Conservation (phyloP, 2,113 vertebrate genomes). For the Cyprinodon variegatus region DNA sequence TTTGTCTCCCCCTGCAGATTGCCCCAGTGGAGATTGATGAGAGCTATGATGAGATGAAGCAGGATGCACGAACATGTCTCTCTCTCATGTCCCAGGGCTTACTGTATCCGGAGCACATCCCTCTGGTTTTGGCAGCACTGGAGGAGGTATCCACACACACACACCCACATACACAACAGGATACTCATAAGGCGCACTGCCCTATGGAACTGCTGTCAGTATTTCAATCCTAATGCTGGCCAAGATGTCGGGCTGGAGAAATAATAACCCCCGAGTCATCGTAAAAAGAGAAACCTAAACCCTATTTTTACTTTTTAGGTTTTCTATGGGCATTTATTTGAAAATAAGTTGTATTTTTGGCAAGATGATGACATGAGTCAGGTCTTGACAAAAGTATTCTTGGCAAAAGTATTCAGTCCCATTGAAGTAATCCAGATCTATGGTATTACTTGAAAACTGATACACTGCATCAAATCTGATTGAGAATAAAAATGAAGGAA, state of each 20-base stretch:
- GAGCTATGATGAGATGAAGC: slow-evolving; percentile 98
- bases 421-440: no score
- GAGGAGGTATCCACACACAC: slow-evolving; percentile 81
- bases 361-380: no score
- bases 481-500: not conserved
- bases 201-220: slow-evolving; percentile 46
- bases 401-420: no score
- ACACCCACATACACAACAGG: slow-evolving; percentile 8
- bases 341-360: no score
- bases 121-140: slow-evolving; percentile 90
- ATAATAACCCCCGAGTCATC: slow-evolving; percentile 39
- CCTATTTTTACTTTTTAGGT: not conserved
- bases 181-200: slow-evolving; percentile 23
- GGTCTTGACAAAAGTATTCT: no score
- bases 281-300: not conserved
- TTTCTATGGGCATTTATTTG: not conserved
- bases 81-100: slow-evolving; percentile 98
- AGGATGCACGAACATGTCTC: slow-evolving; percentile 96
- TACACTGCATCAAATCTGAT: not conserved
- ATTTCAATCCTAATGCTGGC: slow-evolving; percentile 28
- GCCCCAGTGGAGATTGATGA: slow-evolving; percentile 98
- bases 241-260: slow-evolving; percentile 39
- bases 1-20: slow-evolving; percentile 82
- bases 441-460: no score
- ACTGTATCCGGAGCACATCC: slow-evolving; percentile 95